Percentiles rank a stretch among this genome's conserved stretches.
These are phyloP conservation scores for Gisinianus flammeolus DNA, from an alignment of 2,888 invertebrate genomes.

Conservation along the genomic window DNA sequence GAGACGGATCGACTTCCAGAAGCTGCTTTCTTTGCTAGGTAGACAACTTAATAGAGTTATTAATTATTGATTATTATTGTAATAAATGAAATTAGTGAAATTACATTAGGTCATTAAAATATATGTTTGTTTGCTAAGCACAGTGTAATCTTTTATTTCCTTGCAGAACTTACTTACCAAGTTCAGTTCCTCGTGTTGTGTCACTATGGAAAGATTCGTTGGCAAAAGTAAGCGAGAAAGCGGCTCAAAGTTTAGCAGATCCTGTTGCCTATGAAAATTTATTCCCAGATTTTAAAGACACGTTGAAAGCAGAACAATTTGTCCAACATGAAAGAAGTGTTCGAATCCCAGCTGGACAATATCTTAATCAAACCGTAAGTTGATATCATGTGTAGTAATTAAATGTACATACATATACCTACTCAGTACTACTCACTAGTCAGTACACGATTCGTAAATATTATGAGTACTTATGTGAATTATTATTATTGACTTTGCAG, in stretches of 20 bases:
- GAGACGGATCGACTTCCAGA: constrained; percentile 89
- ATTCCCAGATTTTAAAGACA: constrained; percentile 82
- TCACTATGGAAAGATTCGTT: constrained; percentile 85
- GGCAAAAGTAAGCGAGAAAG: constrained; percentile 81
- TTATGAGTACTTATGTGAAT: no score
- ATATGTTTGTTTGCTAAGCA: neutral
- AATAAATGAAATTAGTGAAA: neutral
- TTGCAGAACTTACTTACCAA: constrained; percentile 87
- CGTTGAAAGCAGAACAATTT: constrained; percentile 74
- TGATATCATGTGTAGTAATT: neutral
- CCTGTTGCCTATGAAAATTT: constrained; percentile 95
- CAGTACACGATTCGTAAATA: no score
- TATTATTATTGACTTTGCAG: constrained; percentile 62
- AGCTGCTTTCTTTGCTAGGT: constrained; percentile 94
- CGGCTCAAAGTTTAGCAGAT: constrained; percentile 93
- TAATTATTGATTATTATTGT: neutral
- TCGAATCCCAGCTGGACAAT: constrained; percentile 69
- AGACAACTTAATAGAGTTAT: neutral
- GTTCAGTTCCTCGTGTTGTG: constrained; percentile 85
- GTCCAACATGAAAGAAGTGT: constrained; percentile 64
- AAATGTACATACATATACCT: neutral
- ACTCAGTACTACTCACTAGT: no score
- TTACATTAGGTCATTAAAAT: no score
- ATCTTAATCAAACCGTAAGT: constrained; percentile 64
- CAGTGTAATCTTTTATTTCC: no score